Evolutionary conservation across 2,113 vertebrate species (phyloP).

Genomic region (Nothocercus julius): DNA sequence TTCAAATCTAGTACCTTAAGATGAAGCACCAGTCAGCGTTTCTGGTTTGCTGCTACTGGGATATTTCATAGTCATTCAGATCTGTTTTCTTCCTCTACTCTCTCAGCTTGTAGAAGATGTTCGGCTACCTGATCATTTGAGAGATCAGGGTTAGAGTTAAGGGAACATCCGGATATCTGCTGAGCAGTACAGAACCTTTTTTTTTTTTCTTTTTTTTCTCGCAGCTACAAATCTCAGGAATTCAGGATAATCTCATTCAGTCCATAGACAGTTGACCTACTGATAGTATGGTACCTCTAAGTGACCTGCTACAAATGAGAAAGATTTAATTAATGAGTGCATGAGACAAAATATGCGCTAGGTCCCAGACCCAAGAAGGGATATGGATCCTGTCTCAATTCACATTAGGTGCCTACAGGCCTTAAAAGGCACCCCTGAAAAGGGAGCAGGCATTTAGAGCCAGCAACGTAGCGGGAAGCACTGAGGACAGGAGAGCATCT

Average conservation of each 20-base stretch:
- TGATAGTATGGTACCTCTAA: background rate
- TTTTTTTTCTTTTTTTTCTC: conserved; percentile 6
- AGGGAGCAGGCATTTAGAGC: background rate
- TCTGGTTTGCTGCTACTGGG: background rate
- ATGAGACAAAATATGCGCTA: background rate
- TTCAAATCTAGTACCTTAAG: background rate
- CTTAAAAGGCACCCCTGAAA: background rate
- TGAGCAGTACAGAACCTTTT: background rate
- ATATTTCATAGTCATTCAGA: background rate
- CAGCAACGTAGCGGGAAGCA: background rate
- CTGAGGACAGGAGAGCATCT: background rate
- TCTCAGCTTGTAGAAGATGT: background rate
- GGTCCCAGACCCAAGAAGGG: background rate
- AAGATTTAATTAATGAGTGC: background rate
- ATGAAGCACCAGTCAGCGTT: background rate
- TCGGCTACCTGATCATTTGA: background rate
- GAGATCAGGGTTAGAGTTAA: background rate
- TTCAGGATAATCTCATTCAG: background rate
- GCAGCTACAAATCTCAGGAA: background rate
- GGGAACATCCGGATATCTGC: background rate
- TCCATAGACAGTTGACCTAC: background rate
- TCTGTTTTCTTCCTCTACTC: background rate
- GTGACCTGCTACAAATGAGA: background rate
- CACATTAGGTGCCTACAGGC: background rate
- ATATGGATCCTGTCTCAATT: background rate